Evolutionary conservation across 2,797 vertebrate species (phyloP), one percentile per base, ranked within the genome.

Genomic region (Bufotes viridis): DNA sequence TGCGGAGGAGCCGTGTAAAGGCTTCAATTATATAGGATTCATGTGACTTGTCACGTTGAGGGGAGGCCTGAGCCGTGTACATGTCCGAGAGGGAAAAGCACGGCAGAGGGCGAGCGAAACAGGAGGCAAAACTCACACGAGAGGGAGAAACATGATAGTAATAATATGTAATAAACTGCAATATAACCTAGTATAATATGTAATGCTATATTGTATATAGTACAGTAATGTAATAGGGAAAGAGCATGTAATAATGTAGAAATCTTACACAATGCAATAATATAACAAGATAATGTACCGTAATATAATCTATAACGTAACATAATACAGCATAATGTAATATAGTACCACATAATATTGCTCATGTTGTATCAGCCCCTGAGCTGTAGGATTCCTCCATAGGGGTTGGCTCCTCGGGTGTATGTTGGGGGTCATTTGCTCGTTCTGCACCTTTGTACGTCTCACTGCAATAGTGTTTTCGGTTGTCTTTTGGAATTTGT

Each of bases 21-120:
- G 67, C 22, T 34, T 65, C 26, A 34, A 34, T 5, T 65, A 81
- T 29, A n/a, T 34, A 24, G 84, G 15, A 67, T 55, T 42, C 3
- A 24, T 57, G 22, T 55, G 20, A 20, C 67, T 24, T 29, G 13
- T 53, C 74, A 82, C 61, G 55, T 75, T 63, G 34, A 72, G 57
- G 17, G 49, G 67, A 67, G 81, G 82, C 81, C 81, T 67, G n/a
- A 26, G 22, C 57, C 34, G 65, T 83, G 42, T 74, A 65, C 51
- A 58, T 82, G 74, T 42, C 26, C 34, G 11, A 13, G 53, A 86
- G 51, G 61, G 29, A n/a, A 10, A 14, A 55, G 29, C 29, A 18
- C 51, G 13, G 26, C 60, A 75, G 42, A 55, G 74, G 69, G 34
- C n/a, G 22, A 34, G 53, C 29, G 12, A 58, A 29, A 5, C 74